These are phyloP conservation scores for Cyprinella venusta DNA, from an alignment of 2,797 vertebrate species.

Conservation along the genomic window DNA sequence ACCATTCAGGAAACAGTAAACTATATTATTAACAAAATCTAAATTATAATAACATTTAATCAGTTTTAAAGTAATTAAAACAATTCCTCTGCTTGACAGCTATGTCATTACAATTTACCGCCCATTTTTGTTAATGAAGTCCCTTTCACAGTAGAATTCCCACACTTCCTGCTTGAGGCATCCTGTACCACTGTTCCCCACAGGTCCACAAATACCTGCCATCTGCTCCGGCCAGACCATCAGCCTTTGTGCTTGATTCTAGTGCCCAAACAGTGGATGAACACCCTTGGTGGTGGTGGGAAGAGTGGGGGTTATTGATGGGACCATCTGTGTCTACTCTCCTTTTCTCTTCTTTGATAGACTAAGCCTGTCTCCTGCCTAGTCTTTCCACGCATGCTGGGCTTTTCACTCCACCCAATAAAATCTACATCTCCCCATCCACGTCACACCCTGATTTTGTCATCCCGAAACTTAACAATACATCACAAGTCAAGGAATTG, in stretches of 20 bases:
- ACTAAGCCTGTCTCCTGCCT: conserved; percentile 65
- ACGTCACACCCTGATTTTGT: conserved; percentile 27
- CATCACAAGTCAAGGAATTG: conserved; percentile 51
- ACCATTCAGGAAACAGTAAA: neutral
- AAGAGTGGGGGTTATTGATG: conserved; percentile 74
- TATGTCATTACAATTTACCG: conserved; percentile 2
- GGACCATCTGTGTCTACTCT: conserved; percentile 75
- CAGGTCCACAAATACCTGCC: conserved; percentile 54
- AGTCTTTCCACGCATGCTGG: conserved; percentile 66
- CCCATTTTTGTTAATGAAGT: conserved; percentile 1
- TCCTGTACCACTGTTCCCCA: conserved; percentile 24
- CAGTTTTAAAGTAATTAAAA: neutral
- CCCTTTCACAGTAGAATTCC: conserved; percentile 36
- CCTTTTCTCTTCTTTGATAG: conserved; percentile 75
- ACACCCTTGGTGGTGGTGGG: conserved; percentile 58
- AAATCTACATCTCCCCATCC: conserved; percentile 48
- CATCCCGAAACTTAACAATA: conserved; percentile 58
- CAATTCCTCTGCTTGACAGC: neutral
- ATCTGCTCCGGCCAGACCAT: conserved; percentile 57
- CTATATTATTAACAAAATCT: neutral
- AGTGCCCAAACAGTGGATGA: conserved; percentile 50
- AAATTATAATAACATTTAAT: neutral
- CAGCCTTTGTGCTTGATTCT: conserved; percentile 39
- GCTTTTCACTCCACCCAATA: conserved; percentile 73
- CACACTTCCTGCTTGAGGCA: conserved; percentile 44